Base-by-base conservation (phyloP, 30 jellyfish, hydroid and myxozoan species). In the Catostylus mosaicus region DNA sequence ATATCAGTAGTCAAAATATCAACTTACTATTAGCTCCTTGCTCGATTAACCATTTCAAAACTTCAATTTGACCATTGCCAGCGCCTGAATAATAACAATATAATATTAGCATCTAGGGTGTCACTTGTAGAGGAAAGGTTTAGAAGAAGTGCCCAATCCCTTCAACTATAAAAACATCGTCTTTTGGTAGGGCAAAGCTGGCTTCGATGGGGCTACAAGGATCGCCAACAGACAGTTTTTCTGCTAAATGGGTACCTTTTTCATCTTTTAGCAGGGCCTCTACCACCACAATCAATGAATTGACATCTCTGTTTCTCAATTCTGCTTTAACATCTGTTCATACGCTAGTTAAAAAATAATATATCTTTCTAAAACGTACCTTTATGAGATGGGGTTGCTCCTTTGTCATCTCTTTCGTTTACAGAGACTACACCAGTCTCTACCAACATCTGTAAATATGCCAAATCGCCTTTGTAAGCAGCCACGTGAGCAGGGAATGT, bases 61-160 rank as follows among this genome's bases (percentile, higher is more conserved):
- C 96, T 73, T 91, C 98, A 24, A 91, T 75, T 80, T 91, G 98
- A 19, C 98, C 98, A 65, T 85, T 84, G 43, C 98, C 98, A 57
- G 98, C 98, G 23, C 96, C 98, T 91, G 63, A 5, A 24, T 27
- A 74, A 50, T 35, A 30, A n/a, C n/a, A 63, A 80, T 11, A 11
- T 6, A 10, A 48, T 18, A n/a, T n/a, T n/a, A n/a, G n/a, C n/a
- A n/a, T n/a, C n/a, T n/a, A n/a, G n/a, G n/a, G n/a, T n/a, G n/a
- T n/a, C n/a, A n/a, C n/a, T n/a, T n/a, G n/a, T n/a, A n/a, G n/a
- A n/a, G n/a, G n/a, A n/a, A n/a, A n/a, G n/a, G 9, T 75, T 26
- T 20, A 65, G 31, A 26, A 65, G 24, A 11, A 65, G 6, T 7
- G 29, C 16, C 72, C 8, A 59, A 11, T 9, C 19, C 23, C 11